These are phyloP conservation scores for Pachyseris speciosa DNA, from an alignment of 64 coral and sea anemone species.

Conservation along the genomic window DNA sequence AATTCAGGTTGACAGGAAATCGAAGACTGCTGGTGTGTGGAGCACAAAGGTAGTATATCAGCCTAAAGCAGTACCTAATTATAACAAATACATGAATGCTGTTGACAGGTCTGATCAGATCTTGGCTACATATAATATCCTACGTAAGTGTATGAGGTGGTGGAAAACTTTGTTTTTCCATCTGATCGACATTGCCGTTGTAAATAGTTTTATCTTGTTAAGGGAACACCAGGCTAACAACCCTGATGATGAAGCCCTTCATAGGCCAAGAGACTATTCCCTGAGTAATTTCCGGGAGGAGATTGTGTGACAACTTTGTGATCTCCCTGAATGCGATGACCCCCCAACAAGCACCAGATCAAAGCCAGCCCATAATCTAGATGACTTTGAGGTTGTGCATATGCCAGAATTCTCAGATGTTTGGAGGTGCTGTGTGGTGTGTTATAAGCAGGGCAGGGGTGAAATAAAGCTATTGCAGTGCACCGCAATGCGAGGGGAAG, in stretches of 20 bases:
- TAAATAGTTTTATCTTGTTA: slow-evolving; percentile 53
- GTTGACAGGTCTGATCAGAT: slow-evolving; percentile 76
- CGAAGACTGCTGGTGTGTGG: slow-evolving; percentile 37
- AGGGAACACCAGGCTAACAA: slow-evolving; percentile 35
- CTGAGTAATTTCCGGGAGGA: slow-evolving; percentile 66
- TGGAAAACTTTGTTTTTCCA: too few species aligned
- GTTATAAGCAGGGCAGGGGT: slow-evolving; percentile 40
- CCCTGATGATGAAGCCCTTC: slow-evolving; percentile 64
- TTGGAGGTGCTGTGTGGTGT: slow-evolving; percentile 56
- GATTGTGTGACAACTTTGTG: slow-evolving; percentile 58
- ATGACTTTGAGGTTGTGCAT: slow-evolving; percentile 47
- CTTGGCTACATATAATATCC: slow-evolving; percentile 49
- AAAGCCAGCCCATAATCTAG: slow-evolving; percentile 6
- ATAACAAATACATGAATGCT: slow-evolving; percentile 74
- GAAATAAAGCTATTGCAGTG: slow-evolving; percentile 54
- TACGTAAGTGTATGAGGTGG: slow-evolving; percentile 12
- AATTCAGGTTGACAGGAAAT: slow-evolving; percentile 49
- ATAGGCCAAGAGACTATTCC: slow-evolving; percentile 28
- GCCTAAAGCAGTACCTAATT: slow-evolving; percentile 34
- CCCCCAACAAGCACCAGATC: slow-evolving; percentile 30
- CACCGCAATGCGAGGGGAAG: slow-evolving; percentile 56
- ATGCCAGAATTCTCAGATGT: slow-evolving; percentile 54
- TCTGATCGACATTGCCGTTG: too few species aligned
- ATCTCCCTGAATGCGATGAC: slow-evolving; percentile 35
- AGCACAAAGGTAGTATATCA: slow-evolving; percentile 21